Conservation (phyloP, 2,888 invertebrate species). For the Dynastes maya region DNA sequence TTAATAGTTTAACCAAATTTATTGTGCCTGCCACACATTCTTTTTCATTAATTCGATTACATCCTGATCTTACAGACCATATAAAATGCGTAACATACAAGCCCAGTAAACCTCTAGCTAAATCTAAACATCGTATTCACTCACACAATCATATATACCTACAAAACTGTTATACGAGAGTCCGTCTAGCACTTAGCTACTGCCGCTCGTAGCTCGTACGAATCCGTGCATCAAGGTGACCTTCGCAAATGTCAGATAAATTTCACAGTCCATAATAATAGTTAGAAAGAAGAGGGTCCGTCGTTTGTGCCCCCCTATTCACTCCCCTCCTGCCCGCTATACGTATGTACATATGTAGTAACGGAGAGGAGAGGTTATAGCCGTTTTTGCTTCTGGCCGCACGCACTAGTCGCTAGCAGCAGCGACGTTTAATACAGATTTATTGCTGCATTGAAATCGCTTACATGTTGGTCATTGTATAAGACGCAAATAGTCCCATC, state of each 20-base stretch:
- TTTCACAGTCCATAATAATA: slow-evolving; percentile 40
- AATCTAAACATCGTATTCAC: too few relatives aligned
- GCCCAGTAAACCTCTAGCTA: too few relatives aligned
- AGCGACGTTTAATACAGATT: slow-evolving; percentile 32
- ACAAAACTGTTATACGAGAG: too few relatives aligned
- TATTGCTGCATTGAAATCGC: slow-evolving; percentile 34
- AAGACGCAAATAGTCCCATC: slow-evolving; percentile 17
- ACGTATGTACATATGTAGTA: not conserved
- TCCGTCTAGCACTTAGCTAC: slow-evolving; percentile 3
- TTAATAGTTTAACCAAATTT: too few relatives aligned
- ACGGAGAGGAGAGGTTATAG: not conserved
- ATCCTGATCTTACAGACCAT: too few relatives aligned
- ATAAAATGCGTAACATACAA: too few relatives aligned
- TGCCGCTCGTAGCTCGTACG: not conserved
- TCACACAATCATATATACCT: too few relatives aligned
- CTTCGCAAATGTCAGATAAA: slow-evolving; percentile 46
- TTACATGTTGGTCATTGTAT: slow-evolving; percentile 37
- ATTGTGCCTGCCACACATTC: too few relatives aligned
- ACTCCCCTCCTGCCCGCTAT: too few relatives aligned
- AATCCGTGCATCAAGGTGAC: slow-evolving; percentile 29
- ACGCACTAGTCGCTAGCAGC: not conserved
- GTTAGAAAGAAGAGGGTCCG: not conserved
- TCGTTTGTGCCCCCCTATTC: too few relatives aligned
- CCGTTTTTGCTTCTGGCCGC: too few relatives aligned
- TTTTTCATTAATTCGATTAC: too few relatives aligned